Percentiles rank a stretch among this genome's conserved stretches.
Evolutionary conservation across 2,797 vertebrate species (phyloP).

Genomic region (Silurus aristotelis): DNA sequence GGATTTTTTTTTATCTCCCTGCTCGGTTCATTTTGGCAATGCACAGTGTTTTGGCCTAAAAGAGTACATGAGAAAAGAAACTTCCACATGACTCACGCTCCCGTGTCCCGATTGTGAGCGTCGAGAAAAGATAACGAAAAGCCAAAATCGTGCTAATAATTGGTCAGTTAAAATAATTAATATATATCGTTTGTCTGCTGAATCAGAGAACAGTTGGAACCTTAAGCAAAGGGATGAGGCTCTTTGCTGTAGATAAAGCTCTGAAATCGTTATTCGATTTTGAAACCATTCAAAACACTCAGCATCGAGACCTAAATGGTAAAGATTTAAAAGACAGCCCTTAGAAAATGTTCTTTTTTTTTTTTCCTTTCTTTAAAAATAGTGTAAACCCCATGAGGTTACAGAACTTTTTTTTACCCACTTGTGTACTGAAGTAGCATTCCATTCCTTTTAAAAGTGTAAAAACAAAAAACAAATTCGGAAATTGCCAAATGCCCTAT

Average conservation of each 20-base stretch:
- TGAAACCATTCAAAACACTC: background rate
- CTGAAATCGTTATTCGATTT: background rate
- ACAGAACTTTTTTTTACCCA: slow-evolving; percentile 38
- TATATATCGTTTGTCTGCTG: background rate
- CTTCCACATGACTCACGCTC: slow-evolving; percentile 45
- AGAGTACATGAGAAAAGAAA: slow-evolving; percentile 20
- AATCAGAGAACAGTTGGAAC: background rate
- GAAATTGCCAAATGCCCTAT: slow-evolving; percentile 62
- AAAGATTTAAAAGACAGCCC: slow-evolving; percentile 45
- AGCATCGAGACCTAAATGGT: slow-evolving; percentile 55
- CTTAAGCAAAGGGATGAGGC: background rate
- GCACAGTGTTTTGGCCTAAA: slow-evolving; percentile 33
- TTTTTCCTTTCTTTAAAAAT: slow-evolving; percentile 27
- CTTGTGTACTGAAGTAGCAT: slow-evolving; percentile 61
- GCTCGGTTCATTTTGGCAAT: background rate
- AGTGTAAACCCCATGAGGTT: slow-evolving; percentile 17
- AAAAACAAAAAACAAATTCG: slow-evolving; percentile 42
- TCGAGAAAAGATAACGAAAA: slow-evolving; percentile 46
- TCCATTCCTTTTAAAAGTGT: slow-evolving; percentile 59
- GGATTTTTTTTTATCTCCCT: slow-evolving; percentile 7
- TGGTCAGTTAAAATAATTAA: slow-evolving; percentile 39
- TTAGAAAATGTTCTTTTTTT: slow-evolving; percentile 32
- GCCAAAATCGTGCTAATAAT: slow-evolving; percentile 35
- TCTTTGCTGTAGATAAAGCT: background rate
- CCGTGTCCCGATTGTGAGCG: slow-evolving; percentile 40